Percentiles rank a stretch among this genome's conserved stretches.
These are phyloP conservation scores for Cantharis rufa DNA, from an alignment of 2,888 invertebrate genomes.

Conservation along the genomic window DNA sequence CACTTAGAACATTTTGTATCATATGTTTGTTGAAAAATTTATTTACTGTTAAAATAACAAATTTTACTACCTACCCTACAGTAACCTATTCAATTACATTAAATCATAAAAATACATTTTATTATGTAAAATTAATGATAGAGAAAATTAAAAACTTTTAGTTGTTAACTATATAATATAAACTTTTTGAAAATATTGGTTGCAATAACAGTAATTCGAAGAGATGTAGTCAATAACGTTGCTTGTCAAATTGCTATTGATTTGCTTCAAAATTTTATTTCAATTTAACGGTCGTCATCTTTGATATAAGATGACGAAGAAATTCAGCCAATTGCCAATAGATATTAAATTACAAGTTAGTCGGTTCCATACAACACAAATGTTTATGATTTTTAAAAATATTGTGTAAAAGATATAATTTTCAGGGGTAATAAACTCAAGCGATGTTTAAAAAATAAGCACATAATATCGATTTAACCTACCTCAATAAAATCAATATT, in stretches of 20 bases:
- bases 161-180: not conserved
- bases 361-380: not conserved
- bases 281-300: constrained; percentile 12
- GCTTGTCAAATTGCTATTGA: constrained; percentile 7
- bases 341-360: not conserved
- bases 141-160: not conserved
- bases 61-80: not conserved
- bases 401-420: not conserved
- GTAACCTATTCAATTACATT: not conserved
- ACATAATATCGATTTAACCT: not conserved
- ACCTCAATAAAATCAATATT: not conserved
- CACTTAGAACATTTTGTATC: not conserved
- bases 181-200: not conserved
- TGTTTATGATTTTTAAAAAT: not conserved
- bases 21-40: not conserved
- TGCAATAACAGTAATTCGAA: not conserved
- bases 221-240: constrained; percentile 4
- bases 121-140: not conserved
- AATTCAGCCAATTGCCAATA: constrained; percentile 2
- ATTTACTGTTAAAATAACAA: not conserved
- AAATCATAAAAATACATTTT: not conserved
- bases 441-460: not conserved
- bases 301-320: constrained; percentile 5
- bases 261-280: constrained; percentile 11
- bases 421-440: not conserved